Percentiles rank a stretch among this genome's conserved stretches.
phyloP scores from a whole-genome alignment of 1,140 invertebrate species.

The Macrobrachium rosenbergii region DNA sequence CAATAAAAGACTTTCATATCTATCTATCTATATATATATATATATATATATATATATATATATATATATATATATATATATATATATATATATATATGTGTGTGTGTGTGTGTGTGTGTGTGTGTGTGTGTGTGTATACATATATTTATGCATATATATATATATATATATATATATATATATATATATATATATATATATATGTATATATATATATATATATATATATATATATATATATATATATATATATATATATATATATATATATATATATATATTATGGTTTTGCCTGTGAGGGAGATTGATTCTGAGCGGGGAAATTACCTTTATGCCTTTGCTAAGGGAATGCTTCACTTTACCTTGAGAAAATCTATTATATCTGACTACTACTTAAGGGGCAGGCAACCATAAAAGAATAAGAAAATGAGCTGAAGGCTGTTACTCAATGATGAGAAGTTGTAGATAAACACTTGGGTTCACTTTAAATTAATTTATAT shows the following conservation, averaged over 20 bases:
- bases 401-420: too few species aligned
- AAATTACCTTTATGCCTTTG: too few species aligned
- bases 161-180: slow-evolving; percentile 14
- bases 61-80: slow-evolving; percentile 13
- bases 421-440: too few species aligned
- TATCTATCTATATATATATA: background rate
- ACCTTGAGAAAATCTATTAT: too few species aligned
- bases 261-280: slow-evolving; percentile 17
- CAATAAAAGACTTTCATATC: background rate
- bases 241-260: slow-evolving; percentile 14
- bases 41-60: slow-evolving; percentile 14
- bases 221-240: slow-evolving; percentile 17
- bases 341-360: too few species aligned
- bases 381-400: too few species aligned
- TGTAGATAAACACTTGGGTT: too few species aligned
- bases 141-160: slow-evolving; percentile 2
- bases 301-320: too few species aligned
- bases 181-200: slow-evolving; percentile 14
- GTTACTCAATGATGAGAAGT: too few species aligned
- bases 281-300: too few species aligned
- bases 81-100: background rate
- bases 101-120: background rate
- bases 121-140: background rate
- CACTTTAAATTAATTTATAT: too few species aligned
- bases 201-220: background rate